These are phyloP conservation scores for Mesembrinibis cayennensis DNA, from an alignment of 2,113 vertebrate species.

Conservation along the genomic window DNA sequence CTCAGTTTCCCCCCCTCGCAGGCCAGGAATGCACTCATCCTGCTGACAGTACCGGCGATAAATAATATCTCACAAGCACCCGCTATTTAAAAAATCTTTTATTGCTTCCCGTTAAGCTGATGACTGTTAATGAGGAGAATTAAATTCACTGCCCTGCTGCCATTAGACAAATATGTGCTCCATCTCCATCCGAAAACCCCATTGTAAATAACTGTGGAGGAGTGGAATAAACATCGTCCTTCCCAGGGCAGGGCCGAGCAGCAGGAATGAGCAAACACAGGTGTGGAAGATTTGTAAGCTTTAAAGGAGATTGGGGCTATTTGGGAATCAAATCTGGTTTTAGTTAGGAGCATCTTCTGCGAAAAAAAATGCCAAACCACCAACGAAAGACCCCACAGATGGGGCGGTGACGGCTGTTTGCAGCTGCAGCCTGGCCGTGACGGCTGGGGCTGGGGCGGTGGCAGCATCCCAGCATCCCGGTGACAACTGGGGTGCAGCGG, in stretches of 20 bases:
- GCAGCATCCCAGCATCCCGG: not conserved
- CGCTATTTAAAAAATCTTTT: conserved; percentile 14
- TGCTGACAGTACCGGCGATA: not conserved
- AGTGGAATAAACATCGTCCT: conserved; percentile 17
- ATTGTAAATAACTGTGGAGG: conserved; percentile 34
- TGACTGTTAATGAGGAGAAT: conserved; percentile 52
- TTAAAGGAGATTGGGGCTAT: conserved; percentile 47
- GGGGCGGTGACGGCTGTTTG: not conserved
- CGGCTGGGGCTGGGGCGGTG: not conserved
- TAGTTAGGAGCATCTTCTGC: conserved; percentile 41
- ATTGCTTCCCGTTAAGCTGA: conserved; percentile 46
- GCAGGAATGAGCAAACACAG: conserved; percentile 59
- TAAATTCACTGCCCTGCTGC: not conserved
- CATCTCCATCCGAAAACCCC: conserved; percentile 36
- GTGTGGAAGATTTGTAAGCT: conserved; percentile 48
- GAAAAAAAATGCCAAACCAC: not conserved
- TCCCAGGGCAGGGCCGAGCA: not conserved
- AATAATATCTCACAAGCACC: conserved; percentile 2
- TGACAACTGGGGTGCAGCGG: not conserved
- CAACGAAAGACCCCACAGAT: not conserved
- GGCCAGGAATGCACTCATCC: not conserved
- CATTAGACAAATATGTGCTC: conserved; percentile 37
- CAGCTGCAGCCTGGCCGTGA: conserved; percentile 21
- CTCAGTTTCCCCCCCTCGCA: conserved; percentile 46
- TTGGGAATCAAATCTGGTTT: conserved; percentile 59